A percentile compares a stretch with the other conserved stretches of the same genome.
phyloP scores from a whole-genome alignment of 2,113 vertebrate species.

The Mugil cephalus region DNA sequence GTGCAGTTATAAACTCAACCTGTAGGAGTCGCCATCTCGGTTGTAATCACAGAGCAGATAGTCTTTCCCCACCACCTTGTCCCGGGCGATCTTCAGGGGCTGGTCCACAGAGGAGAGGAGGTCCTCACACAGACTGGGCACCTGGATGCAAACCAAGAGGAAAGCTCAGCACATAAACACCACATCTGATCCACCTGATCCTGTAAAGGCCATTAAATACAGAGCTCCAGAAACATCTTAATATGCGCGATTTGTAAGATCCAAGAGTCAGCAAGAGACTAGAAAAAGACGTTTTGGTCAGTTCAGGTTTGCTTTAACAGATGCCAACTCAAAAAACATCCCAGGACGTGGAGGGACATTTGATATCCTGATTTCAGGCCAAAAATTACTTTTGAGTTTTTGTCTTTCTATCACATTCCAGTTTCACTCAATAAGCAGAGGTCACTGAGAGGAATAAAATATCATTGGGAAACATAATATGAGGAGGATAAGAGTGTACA shows the following conservation, averaged over 20 bases:
- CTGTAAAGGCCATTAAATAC: neutral
- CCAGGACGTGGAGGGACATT: neutral
- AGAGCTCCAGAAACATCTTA: conserved; percentile 9
- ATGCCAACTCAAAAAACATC: conserved; percentile 9
- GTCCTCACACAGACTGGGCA: conserved; percentile 97
- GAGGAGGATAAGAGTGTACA: conserved; percentile 67
- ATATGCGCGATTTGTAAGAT: neutral
- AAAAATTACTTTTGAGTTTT: conserved; percentile 26
- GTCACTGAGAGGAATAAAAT: conserved; percentile 44
- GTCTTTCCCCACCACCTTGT: conserved; percentile 97
- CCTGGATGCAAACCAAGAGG: conserved; percentile 80
- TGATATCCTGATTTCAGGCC: conserved; percentile 29
- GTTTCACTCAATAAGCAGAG: conserved; percentile 15
- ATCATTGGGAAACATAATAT: conserved; percentile 67
- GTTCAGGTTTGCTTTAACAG: conserved; percentile 21
- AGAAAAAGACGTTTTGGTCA: conserved; percentile 14
- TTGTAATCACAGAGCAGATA: conserved; percentile 99
- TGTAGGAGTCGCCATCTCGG: conserved; percentile 98
- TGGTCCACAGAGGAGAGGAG: conserved; percentile 99
- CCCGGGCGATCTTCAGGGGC: conserved; percentile 97
- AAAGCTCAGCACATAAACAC: neutral
- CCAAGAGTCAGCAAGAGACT: neutral
- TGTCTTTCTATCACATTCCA: conserved; percentile 49
- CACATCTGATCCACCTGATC: too few relatives aligned
- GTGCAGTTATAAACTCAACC: conserved; percentile 80